Percentiles rank a stretch among this genome's conserved stretches.
Conservation (phyloP, 2,797 vertebrate species). For the Bradypodion pumilum region DNA sequence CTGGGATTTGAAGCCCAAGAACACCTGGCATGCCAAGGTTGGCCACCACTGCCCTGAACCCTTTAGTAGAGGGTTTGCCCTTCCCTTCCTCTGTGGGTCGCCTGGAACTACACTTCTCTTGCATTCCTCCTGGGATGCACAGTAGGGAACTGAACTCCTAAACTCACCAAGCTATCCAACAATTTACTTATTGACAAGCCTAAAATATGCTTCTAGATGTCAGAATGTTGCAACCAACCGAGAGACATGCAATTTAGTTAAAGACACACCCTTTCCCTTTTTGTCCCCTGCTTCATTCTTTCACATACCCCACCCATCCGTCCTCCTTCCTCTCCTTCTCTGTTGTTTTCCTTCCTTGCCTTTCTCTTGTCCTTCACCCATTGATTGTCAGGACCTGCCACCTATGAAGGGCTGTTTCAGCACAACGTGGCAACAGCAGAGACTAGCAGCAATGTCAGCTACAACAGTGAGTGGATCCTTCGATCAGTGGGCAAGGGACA, state of each 20-base stretch:
- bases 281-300: constrained; percentile 64
- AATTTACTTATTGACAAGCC: not conserved
- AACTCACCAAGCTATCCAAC: too few relatives aligned
- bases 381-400: constrained; percentile 79
- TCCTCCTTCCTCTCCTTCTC: constrained; percentile 53
- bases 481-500: constrained; percentile 62
- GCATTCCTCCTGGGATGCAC: too few relatives aligned
- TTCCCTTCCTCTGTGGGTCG: too few relatives aligned
- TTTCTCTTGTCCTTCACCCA: constrained; percentile 64
- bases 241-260: constrained; percentile 43
- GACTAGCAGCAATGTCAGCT: constrained; percentile 73
- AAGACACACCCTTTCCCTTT: constrained; percentile 66
- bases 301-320: constrained; percentile 65
- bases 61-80: too few relatives aligned
- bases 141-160: too few relatives aligned
- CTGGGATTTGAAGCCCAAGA: too few relatives aligned
- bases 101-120: too few relatives aligned
- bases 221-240: constrained; percentile 36
- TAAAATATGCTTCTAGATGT: not conserved
- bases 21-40: too few relatives aligned
- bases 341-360: constrained; percentile 68
- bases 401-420: constrained; percentile 73
- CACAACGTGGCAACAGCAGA: constrained; percentile 77
- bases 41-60: too few relatives aligned
- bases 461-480: constrained; percentile 78